Evolutionary conservation across 2,888 invertebrate genomes (phyloP).

Genomic region (Pollenia angustigena): DNA sequence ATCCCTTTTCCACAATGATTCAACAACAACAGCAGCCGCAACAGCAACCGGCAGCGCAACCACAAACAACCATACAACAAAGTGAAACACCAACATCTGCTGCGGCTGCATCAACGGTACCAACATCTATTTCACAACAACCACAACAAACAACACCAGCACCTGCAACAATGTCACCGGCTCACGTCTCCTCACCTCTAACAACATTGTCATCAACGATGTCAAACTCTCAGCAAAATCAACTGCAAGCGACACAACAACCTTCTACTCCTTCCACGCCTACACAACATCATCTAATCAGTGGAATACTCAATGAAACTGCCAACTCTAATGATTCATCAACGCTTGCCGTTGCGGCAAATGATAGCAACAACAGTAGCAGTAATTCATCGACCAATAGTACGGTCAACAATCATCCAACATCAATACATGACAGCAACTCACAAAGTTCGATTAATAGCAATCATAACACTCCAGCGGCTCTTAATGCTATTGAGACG

Average conservation of each 20-base stretch:
- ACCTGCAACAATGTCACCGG: conserved; percentile 61
- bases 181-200: conserved; percentile 74
- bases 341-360: conserved; percentile 82
- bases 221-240: conserved; percentile 73
- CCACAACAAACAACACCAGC: conserved; percentile 77
- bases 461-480: conserved; percentile 72
- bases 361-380: conserved; percentile 83
- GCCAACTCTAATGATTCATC: conserved; percentile 84
- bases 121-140: conserved; percentile 71
- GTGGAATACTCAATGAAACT: conserved; percentile 82
- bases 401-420: conserved; percentile 84
- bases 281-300: conserved; percentile 79
- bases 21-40: conserved; percentile 66
- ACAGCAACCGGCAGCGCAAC: conserved; percentile 75
- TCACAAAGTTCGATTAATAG: conserved; percentile 83
- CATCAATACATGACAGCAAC: conserved; percentile 84
- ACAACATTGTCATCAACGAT: conserved; percentile 57
- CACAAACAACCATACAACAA: conserved; percentile 69
- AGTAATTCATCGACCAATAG: conserved; percentile 83
- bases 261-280: conserved; percentile 77
- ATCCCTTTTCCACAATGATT: conserved; percentile 73
- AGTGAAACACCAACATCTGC: conserved; percentile 30
- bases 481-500: conserved; percentile 72
- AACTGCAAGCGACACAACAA: conserved; percentile 74
- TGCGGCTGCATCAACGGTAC: conserved; percentile 21